Base-by-base conservation (phyloP, 2,113 vertebrate genomes). In the Neotragus pygmaeus region DNA sequence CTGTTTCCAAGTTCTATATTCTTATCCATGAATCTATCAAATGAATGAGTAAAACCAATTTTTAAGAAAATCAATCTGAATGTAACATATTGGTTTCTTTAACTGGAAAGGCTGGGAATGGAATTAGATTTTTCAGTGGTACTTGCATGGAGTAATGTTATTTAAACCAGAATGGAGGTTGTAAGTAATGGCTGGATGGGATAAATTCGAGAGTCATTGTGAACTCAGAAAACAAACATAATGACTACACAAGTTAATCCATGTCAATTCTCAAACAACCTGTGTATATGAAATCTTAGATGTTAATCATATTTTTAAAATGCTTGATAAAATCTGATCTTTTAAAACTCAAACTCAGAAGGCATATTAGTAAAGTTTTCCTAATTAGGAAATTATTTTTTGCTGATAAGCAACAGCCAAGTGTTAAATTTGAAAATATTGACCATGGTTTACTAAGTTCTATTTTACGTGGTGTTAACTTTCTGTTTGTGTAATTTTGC, bases 371-470 rank as follows among this genome's bases (percentile, higher is more conserved):
- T 51, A 47, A 17, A 33, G 25, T 39, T 78, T 82, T 73, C 43
- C 39, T 90, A 95, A 86, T 83, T 86, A 94, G 14, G 10, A 94
- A 88, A 94, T 89, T 16, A 36, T 49, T 86, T 96, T 47, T 70
- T 49, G n/a, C 77, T 62, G 12, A 62, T 49, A 19, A 92, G 15
- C 19, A 96, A 51, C 0, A 95, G 58, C 39, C n/a, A 91, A 94
- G 36, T 87, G 9, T 88, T 93, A 90, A 64, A 45, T 51, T 64
- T 30, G 53, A 95, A 85, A 95, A 87, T 45, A 47, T 2, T 86
- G 80, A 78, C n/a, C 5, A 15, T 10, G 30, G n/a, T 53, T 91
- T 80, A 8, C 30, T 73, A 23, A 27, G 55, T 94, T 93, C 80
- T 90, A 17, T 75, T 95, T 90, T 47, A 66, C 0, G 0, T 21